Percentiles rank a stretch among this genome's conserved stretches.
phyloP scores from a whole-genome alignment of 2,113 vertebrate species.

The Neodontobutis hainanensis region DNA sequence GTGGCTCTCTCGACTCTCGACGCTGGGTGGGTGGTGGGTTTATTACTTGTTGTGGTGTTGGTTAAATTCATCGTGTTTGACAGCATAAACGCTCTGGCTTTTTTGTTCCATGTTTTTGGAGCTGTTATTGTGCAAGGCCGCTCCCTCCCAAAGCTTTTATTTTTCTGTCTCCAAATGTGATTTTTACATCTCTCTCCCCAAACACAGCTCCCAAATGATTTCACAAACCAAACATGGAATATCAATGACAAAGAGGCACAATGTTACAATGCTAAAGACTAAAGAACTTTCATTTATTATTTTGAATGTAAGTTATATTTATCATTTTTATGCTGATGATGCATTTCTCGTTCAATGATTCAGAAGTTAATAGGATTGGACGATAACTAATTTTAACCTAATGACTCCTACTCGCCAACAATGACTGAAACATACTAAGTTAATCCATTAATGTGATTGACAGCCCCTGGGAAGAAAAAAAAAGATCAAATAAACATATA shows the following conservation, averaged over 20 bases:
- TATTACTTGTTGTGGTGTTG: slow-evolving; percentile 22
- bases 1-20: slow-evolving; percentile 1
- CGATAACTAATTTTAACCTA: no score
- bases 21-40: slow-evolving; percentile 38
- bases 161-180: slow-evolving; percentile 12
- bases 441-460: no score
- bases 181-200: not conserved
- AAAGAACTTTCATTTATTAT: no score
- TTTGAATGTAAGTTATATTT: no score
- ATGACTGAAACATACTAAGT: no score
- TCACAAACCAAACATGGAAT: not conserved
- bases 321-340: no score
- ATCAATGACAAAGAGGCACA: not conserved
- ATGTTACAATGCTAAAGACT: not conserved
- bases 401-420: no score
- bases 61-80: slow-evolving; percentile 32
- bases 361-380: no score
- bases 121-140: not conserved
- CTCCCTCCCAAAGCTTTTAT: slow-evolving; percentile 8
- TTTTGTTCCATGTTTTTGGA: slow-evolving; percentile 31
- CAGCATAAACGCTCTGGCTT: slow-evolving; percentile 41
- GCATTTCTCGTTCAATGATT: no score
- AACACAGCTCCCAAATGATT: not conserved
- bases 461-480: no score
- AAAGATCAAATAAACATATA: no score